Evolutionary conservation across 2,797 vertebrate genomes (phyloP).

Genomic region (Bucorvus abyssinicus): DNA sequence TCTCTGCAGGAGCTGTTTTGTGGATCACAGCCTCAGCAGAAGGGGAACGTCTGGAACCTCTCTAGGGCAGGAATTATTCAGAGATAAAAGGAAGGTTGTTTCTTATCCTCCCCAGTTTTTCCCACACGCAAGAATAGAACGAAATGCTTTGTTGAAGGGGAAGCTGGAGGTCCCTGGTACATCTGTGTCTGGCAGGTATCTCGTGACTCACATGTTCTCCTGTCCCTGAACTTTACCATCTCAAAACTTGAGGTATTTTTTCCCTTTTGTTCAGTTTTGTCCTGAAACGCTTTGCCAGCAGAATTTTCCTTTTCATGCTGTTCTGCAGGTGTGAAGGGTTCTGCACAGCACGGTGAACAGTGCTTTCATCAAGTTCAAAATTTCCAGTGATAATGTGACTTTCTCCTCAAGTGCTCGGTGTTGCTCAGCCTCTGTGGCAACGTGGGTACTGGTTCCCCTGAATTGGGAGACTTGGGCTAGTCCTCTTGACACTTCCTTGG

Average conservation of each 20-base stretch:
- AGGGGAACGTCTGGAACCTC: not conserved
- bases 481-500: not conserved
- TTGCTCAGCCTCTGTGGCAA: not conserved
- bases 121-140: not conserved
- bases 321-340: not conserved
- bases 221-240: not conserved
- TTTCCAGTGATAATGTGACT: not conserved
- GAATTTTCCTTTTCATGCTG: not conserved
- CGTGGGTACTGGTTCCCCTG: not conserved
- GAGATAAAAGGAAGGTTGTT: not conserved
- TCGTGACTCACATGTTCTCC: not conserved
- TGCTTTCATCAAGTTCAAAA: not conserved
- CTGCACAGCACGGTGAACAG: not conserved
- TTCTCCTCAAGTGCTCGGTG: not conserved
- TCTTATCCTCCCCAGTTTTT: not conserved
- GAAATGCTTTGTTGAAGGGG: rapidly evolving
- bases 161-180: not conserved
- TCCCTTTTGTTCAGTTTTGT: not conserved
- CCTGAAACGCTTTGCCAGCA: not conserved
- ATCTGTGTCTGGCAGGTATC: not conserved
- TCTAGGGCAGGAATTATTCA: not conserved
- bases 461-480: not conserved
- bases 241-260: not conserved
- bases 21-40: not conserved
- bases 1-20: not conserved